These are phyloP conservation scores for Trichechus manatus DNA, from an alignment of 2,113 vertebrate species.

Conservation along the genomic window DNA sequence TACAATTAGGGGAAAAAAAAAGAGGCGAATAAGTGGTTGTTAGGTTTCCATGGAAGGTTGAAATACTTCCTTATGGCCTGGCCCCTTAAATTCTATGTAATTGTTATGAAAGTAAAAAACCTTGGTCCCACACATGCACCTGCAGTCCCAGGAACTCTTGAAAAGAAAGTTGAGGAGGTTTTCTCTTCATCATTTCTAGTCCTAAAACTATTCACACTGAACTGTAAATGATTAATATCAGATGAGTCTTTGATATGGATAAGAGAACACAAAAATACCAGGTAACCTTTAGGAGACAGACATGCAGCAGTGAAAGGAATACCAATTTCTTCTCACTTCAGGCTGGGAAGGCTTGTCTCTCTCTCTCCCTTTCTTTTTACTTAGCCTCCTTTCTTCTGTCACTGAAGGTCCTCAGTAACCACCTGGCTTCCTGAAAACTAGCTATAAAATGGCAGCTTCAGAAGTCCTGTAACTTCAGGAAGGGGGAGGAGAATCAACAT, in stretches of 20 bases:
- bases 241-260: not conserved
- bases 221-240: not conserved
- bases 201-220: not conserved
- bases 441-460: not conserved
- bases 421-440: not conserved
- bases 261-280: not conserved
- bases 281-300: not conserved
- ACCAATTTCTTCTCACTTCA: not conserved
- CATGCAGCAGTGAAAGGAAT: not conserved
- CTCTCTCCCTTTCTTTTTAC: not conserved
- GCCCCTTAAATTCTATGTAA: not conserved
- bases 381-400: not conserved
- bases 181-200: constrained; percentile 12
- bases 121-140: accelerated
- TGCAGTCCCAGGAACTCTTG: not conserved
- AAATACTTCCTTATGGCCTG: not conserved
- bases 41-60: not conserved
- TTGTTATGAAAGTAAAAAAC: not conserved
- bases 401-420: not conserved
- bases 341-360: not conserved
- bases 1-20: not conserved
- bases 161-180: not conserved
- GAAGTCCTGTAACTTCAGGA: not conserved
- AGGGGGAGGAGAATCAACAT: not conserved
- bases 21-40: not conserved